phyloP scores from a whole-genome alignment of 1,140 invertebrate species.

The Adoxophyes honmai region DNA sequence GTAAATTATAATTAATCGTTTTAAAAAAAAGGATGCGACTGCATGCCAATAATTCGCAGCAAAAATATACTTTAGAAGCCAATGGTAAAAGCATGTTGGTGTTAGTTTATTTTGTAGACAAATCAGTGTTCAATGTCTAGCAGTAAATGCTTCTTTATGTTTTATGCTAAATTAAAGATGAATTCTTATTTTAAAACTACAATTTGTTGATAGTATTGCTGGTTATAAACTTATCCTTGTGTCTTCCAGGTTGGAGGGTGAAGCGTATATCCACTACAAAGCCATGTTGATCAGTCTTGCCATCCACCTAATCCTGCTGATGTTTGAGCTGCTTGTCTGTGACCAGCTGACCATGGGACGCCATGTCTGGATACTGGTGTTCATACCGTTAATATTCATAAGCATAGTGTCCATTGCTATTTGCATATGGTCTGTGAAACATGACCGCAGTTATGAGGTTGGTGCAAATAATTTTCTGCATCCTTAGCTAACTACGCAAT shows the following conservation, averaged over 20 bases:
- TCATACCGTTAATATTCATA: conserved; percentile 97
- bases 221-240: no score
- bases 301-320: conserved; percentile 94
- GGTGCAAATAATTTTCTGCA: conserved; percentile 28
- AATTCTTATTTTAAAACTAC: no score
- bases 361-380: conserved; percentile 96
- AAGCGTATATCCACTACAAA: conserved; percentile 97
- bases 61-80: no score
- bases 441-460: conserved; percentile 97
- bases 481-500: no score
- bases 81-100: not conserved
- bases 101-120: not conserved
- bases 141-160: not conserved
- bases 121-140: not conserved
- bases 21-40: no score
- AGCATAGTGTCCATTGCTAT: conserved; percentile 97
- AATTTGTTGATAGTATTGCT: no score
- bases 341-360: conserved; percentile 94
- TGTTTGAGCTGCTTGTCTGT: conserved; percentile 97
- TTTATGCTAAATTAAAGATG: no score
- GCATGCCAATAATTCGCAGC: no score
- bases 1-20: conserved; percentile 74
- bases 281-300: conserved; percentile 97
- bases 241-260: conserved; percentile 89
- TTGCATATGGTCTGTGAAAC: conserved; percentile 98